Conservation (phyloP, 2,797 vertebrate genomes). For the Buphagus erythrorhynchus region DNA sequence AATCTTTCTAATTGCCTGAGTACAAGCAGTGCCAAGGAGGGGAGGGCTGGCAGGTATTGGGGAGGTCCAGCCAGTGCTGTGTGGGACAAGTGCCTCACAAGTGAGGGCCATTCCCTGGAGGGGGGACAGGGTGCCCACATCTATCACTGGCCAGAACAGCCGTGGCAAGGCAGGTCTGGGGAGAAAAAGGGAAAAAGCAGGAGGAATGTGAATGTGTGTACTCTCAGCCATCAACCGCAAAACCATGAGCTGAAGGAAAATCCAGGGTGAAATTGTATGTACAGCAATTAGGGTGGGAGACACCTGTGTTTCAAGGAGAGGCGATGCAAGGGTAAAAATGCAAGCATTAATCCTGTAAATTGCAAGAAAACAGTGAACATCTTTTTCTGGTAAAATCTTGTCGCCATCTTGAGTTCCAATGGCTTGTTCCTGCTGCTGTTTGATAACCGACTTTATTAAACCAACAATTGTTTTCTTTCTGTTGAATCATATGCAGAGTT, state of each 20-base stretch:
- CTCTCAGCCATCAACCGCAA: neutral
- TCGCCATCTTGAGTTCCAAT: neutral
- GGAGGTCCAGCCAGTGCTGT: rapidly evolving
- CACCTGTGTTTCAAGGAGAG: neutral
- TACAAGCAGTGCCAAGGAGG: neutral
- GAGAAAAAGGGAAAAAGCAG: neutral
- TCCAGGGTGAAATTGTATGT: rapidly evolving
- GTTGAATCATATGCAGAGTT: neutral
- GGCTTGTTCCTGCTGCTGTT: neutral
- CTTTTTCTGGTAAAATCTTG: neutral
- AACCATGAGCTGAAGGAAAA: neutral
- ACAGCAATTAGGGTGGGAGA: neutral
- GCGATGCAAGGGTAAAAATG: neutral
- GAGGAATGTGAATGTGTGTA: rapidly evolving
- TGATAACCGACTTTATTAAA: neutral
- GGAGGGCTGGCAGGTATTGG: neutral
- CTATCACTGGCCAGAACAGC: neutral
- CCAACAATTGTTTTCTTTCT: neutral
- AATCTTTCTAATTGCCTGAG: constrained; percentile 33
- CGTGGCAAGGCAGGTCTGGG: rapidly evolving
- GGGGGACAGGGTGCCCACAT: no score
- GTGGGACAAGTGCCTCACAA: rapidly evolving
- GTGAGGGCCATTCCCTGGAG: rapidly evolving
- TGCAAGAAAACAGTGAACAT: neutral
- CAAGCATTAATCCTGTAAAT: neutral